Conservation (phyloP, 1,140 invertebrate species). For the Triops longicaudatus region DNA sequence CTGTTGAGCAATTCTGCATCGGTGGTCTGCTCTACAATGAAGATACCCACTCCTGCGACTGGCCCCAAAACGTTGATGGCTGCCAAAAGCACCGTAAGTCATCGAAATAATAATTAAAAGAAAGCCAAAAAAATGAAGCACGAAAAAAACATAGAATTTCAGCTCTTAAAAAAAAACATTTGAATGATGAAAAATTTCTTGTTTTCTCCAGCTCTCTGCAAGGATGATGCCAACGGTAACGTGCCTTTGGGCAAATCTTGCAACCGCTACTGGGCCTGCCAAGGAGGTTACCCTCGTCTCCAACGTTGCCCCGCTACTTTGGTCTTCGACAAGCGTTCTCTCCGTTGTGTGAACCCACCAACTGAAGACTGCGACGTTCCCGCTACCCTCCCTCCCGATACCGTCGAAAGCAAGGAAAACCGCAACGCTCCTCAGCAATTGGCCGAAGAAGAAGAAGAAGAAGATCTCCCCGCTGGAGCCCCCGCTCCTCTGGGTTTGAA, state of each 20-base stretch:
- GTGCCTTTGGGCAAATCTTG: slow-evolving; percentile 75
- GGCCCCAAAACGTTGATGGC: slow-evolving; percentile 84
- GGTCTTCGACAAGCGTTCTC: slow-evolving; percentile 72
- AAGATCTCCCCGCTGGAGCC: slow-evolving; percentile 22
- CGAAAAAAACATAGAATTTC: no score
- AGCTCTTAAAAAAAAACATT: not conserved
- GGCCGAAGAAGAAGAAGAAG: slow-evolving; percentile 41
- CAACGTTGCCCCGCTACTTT: slow-evolving; percentile 82
- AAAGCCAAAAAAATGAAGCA: not conserved
- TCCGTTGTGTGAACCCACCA: slow-evolving; percentile 76
- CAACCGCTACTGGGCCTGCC: slow-evolving; percentile 87
- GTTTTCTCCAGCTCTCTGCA: slow-evolving; percentile 63
- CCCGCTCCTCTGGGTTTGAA: not conserved
- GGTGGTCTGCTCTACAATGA: slow-evolving; percentile 85
- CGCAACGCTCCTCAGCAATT: slow-evolving; percentile 59
- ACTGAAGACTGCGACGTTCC: slow-evolving; percentile 69
- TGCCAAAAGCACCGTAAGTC: slow-evolving; percentile 88
- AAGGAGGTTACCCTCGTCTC: slow-evolving; percentile 80
- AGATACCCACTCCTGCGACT: slow-evolving; percentile 78
- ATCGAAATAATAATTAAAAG: not conserved
- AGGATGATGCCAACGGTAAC: slow-evolving; percentile 72
- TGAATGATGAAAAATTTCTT: not conserved
- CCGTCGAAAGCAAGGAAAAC: slow-evolving; percentile 43
- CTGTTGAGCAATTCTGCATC: slow-evolving; percentile 85
- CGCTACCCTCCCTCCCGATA: slow-evolving; percentile 29